These are phyloP conservation scores for Drosophila mettleri DNA, from an alignment of 2,888 invertebrate genomes.

Conservation along the genomic window DNA sequence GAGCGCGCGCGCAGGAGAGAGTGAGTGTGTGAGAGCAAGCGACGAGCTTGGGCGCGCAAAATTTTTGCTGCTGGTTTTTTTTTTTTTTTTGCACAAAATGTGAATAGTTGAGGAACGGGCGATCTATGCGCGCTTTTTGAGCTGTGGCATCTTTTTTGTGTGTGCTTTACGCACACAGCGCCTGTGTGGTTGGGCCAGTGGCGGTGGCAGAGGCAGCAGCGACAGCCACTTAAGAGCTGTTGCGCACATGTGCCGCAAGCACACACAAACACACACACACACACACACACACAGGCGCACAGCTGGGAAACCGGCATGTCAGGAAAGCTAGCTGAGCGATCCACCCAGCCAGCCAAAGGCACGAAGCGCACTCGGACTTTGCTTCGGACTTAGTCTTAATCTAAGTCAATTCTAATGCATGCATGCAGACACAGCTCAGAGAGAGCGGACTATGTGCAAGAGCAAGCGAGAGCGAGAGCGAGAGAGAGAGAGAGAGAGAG, in stretches of 20 bases:
- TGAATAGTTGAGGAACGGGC: conserved; percentile 40
- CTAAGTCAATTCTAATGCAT: conserved; percentile 81
- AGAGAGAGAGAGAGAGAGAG: conserved; percentile 20
- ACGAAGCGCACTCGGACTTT: conserved; percentile 67
- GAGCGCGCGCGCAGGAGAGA: background rate
- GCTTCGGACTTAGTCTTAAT: conserved; percentile 64
- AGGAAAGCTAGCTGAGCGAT: conserved; percentile 47
- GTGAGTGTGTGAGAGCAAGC: conserved; percentile 23
- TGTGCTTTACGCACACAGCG: conserved; percentile 68
- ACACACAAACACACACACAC: conserved; percentile 26
- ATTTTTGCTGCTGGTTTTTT: conserved; percentile 13
- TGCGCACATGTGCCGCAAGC: conserved; percentile 75
- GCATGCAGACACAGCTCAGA: no score
- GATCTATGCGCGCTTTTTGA: conserved; percentile 30
- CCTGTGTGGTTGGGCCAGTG: conserved; percentile 47
- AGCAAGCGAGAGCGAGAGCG: conserved; percentile 9
- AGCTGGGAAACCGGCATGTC: conserved; percentile 73
- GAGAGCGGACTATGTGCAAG: no score
- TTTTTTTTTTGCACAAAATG: conserved; percentile 4
- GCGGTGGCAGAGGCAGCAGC: conserved; percentile 49
- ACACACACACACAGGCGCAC: conserved; percentile 1
- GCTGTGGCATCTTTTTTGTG: conserved; percentile 60
- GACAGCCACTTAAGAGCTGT: conserved; percentile 69
- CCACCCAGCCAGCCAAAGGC: conserved; percentile 48
- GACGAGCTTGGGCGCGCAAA: conserved; percentile 56